Conservation (phyloP, 1,140 invertebrate species). For the Euwallacea fornicatus region DNA sequence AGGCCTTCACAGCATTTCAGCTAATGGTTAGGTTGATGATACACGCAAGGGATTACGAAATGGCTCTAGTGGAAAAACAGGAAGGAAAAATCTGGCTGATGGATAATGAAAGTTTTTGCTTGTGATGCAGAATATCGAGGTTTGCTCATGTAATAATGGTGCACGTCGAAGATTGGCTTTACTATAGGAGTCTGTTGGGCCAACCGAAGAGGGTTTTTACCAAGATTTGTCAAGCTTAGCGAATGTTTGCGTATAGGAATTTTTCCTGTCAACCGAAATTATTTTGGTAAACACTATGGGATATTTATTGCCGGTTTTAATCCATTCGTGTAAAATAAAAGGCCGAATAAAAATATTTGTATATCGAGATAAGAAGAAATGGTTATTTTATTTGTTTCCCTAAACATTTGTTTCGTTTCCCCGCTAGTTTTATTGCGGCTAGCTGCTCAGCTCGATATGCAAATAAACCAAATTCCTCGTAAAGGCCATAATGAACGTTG, state of each 20-base stretch:
- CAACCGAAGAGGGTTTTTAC: no score
- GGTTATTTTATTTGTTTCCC: constrained; percentile 26
- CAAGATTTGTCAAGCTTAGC: no score
- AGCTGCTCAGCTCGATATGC: constrained; percentile 4
- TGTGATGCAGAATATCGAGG: no score
- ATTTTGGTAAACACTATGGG: no score
- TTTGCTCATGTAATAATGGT: no score
- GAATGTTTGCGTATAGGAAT: no score
- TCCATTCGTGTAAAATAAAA: constrained; percentile 16
- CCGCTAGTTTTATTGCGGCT: constrained; percentile 8
- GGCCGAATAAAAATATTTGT: constrained; percentile 26
- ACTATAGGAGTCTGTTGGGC: no score
- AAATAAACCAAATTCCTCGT: constrained; percentile 7
- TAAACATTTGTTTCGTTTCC: constrained; percentile 1
- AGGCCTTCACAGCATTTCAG: constrained; percentile 1
- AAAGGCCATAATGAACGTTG: constrained; percentile 1
- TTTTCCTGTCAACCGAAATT: no score
- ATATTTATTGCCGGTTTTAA: constrained; percentile 22
- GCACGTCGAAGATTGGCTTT: no score
- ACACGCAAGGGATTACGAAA: constrained; percentile 5
- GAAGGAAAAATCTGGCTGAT: neutral
- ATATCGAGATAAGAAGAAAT: constrained; percentile 16
- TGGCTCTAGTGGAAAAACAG: neutral
- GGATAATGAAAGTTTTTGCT: constrained; percentile 2
- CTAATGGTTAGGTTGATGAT: constrained; percentile 6